Conservation (phyloP, 2,113 vertebrate genomes). For the Prietella phreatophila region DNA sequence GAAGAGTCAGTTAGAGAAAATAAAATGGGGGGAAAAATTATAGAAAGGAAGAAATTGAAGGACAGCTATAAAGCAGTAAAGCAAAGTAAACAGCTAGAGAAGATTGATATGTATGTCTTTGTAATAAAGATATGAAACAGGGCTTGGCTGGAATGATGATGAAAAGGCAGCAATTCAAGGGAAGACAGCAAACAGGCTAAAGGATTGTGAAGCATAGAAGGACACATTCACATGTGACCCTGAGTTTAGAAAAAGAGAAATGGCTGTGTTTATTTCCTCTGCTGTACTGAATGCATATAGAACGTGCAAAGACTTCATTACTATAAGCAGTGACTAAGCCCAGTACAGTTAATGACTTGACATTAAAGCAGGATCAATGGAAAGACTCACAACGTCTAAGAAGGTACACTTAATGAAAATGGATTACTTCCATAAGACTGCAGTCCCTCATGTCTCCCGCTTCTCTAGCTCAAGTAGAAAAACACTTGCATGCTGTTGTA, state of each 20-base stretch:
- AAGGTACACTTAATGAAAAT: slow-evolving; percentile 68
- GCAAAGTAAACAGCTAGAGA: slow-evolving; percentile 46
- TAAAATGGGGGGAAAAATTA: not conserved
- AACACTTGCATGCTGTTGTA: slow-evolving; percentile 29
- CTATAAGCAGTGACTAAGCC: slow-evolving; percentile 47
- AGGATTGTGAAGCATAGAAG: slow-evolving; percentile 11
- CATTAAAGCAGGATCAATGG: slow-evolving; percentile 71
- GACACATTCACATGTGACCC: slow-evolving; percentile 9
- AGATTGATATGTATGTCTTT: slow-evolving; percentile 56
- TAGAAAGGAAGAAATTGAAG: slow-evolving; percentile 44
- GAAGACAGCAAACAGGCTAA: slow-evolving; percentile 33
- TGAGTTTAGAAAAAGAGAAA: slow-evolving; percentile 10
- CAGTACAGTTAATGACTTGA: slow-evolving; percentile 68
- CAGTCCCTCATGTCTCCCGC: slow-evolving; percentile 53
- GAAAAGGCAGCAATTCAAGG: slow-evolving; percentile 30
- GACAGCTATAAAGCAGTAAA: slow-evolving; percentile 53
- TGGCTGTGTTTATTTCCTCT: not conserved
- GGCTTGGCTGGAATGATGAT: slow-evolving; percentile 55
- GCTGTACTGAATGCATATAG: not conserved
- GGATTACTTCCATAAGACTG: slow-evolving; percentile 72
- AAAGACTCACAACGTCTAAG: slow-evolving; percentile 62
- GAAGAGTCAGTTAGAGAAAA: not conserved
- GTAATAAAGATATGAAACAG: slow-evolving; percentile 53
- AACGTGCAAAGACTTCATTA: slow-evolving; percentile 51
- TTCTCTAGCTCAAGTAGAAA: slow-evolving; percentile 43